Percentiles rank a stretch among this genome's conserved stretches.
Evolutionary conservation across 1,140 invertebrate species (phyloP).

Genomic region (Zaprionus kolodkinae): DNA sequence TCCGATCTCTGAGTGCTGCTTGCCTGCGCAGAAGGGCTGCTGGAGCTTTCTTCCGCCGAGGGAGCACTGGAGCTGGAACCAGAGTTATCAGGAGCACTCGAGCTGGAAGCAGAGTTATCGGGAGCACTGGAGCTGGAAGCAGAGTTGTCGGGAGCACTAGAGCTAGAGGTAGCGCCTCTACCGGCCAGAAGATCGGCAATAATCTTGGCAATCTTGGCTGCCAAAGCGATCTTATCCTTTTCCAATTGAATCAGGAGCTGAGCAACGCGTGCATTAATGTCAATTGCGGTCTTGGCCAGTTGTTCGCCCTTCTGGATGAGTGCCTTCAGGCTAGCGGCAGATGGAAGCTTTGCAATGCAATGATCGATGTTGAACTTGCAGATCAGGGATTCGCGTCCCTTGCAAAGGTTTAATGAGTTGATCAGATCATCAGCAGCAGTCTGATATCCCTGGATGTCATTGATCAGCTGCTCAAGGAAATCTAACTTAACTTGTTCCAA

Average conservation of each 20-base stretch:
- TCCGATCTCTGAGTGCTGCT: neutral
- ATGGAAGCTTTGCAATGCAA: neutral
- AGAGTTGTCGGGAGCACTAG: neutral
- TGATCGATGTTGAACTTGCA: slow-evolving; percentile 1
- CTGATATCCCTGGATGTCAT: neutral
- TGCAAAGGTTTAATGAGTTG: neutral
- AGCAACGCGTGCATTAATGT: neutral
- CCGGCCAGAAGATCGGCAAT: neutral
- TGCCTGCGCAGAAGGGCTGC: neutral
- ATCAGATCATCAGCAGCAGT: neutral
- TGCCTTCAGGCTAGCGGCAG: neutral
- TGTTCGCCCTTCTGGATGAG: neutral
- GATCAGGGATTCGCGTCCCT: neutral
- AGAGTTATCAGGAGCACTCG: neutral
- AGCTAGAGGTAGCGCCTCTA: neutral
- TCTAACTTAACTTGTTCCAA: slow-evolving; percentile 12
- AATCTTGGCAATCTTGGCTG: neutral
- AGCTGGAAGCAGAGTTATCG: neutral
- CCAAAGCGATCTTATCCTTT: neutral
- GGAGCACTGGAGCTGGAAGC: neutral
- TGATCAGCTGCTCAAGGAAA: neutral
- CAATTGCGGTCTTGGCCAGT: neutral
- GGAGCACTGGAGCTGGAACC: neutral
- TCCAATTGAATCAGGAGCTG: neutral
- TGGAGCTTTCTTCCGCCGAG: neutral